Base-by-base conservation (phyloP, 2,888 invertebrate species). In the Amphimallon solstitiale region DNA sequence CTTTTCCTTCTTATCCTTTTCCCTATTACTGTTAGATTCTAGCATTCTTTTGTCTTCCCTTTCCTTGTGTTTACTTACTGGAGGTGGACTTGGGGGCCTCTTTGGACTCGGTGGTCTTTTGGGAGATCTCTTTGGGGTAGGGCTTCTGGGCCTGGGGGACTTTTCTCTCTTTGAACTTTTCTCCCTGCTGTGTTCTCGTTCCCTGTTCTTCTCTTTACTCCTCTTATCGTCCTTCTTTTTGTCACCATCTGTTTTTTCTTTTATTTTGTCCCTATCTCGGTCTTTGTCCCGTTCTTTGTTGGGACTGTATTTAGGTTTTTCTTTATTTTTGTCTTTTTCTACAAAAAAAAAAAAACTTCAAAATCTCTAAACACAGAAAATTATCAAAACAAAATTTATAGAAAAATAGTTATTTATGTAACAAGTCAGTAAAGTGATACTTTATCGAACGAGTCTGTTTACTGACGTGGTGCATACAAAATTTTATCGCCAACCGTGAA, bases 131-230 rank as follows among this genome's bases (percentile, higher is more conserved):
- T 76, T 78, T 17, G 81, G 80, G 62, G 77, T 78, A 5, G 77
- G 75, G 68, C 78, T 78, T 68, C 74, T 74, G n/a, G 75, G 74
- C 62, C 77, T 74, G 1, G 83, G 81, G 70, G 85, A 85, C 60
- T 81, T 78, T 1, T 85, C 82, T 59, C 83, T 79, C 70, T 85
- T 86, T 0, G 81, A 79, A 35, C 72, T 75, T 71, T 85, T 86
- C 2, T 86, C 86, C 72, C 84, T 85, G 10, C 84, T 84, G 43
- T 85, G 83, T 1, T 85, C 83, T 67, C 85, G 86, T n/a, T 85
- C 84, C 54, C 85, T 86, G 10, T 79, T 81, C 12, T 82, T 83
- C 2, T 84, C 83, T 6, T 72, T 77, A 4, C 73, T 73, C 68
- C 82, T 85, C 17, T 84, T 85, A 49, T 84, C 84, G 59, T 83